Conservation (phyloP, 2,888 invertebrate genomes). For the Eupithecia tripunctaria region DNA sequence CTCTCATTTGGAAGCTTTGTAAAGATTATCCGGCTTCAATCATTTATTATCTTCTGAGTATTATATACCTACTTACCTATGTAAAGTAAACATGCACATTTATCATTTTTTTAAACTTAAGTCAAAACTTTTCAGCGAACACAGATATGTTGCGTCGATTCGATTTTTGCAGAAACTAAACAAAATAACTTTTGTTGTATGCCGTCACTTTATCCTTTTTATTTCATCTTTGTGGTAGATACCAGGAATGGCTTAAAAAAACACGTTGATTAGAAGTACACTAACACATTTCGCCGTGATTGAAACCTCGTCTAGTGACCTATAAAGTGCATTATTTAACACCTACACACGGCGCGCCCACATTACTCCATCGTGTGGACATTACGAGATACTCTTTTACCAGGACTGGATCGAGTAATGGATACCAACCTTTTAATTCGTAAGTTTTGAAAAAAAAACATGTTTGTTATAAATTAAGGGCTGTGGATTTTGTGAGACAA, state of each 20-base stretch:
- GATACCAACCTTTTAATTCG: too few relatives aligned
- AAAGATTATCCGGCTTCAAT: too few relatives aligned
- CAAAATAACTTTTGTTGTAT: too few relatives aligned
- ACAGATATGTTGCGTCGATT: neutral
- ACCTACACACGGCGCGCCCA: constrained; percentile 46
- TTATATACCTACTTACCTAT: too few relatives aligned
- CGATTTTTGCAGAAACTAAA: neutral
- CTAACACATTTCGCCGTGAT: constrained; percentile 43
- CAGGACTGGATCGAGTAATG: neutral
- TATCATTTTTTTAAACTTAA: neutral
- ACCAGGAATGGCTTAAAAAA: neutral
- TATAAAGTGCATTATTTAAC: constrained; percentile 49
- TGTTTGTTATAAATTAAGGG: too few relatives aligned
- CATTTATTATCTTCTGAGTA: too few relatives aligned
- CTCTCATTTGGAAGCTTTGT: too few relatives aligned
- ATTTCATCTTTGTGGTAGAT: too few relatives aligned
- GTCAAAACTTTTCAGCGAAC: neutral
- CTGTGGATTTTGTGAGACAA: too few relatives aligned
- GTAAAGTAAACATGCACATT: too few relatives aligned
- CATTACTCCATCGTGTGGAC: constrained; percentile 47
- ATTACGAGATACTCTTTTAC: constrained; percentile 7
- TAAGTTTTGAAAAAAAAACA: too few relatives aligned
- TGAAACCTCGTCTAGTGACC: constrained; percentile 52
- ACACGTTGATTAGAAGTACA: neutral
- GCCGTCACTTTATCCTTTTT: too few relatives aligned